Conservation (phyloP, 2,113 vertebrate genomes). For the Platichthys stellatus region DNA sequence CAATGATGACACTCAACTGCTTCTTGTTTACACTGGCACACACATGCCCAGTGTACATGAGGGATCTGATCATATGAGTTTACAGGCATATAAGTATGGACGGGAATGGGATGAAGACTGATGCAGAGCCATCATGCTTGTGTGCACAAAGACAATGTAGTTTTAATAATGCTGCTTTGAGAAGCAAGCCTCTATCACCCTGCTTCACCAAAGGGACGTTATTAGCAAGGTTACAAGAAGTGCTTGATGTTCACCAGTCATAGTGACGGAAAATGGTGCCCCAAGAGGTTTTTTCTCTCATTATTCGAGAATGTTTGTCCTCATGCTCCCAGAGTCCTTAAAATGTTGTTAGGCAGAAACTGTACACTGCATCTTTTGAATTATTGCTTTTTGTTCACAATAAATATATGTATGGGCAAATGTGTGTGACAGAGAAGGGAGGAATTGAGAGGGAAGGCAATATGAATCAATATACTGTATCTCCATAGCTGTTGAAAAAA, state of each 20-base stretch:
- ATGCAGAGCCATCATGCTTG: background rate
- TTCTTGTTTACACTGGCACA: too few species aligned
- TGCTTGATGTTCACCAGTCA: background rate
- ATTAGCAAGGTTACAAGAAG: background rate
- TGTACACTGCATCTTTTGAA: too few species aligned
- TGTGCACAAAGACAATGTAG: background rate
- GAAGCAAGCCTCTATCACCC: background rate
- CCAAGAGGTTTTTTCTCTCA: too few species aligned
- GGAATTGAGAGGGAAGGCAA: constrained; percentile 3
- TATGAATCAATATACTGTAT: background rate
- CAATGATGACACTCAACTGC: too few species aligned
- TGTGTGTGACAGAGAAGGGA: background rate
- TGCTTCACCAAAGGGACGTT: background rate
- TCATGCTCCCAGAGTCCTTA: background rate
- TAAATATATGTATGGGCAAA: too few species aligned
- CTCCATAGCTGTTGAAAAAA: constrained; percentile 1
- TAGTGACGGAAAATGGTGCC: too few species aligned
- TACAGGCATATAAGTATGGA: too few species aligned
- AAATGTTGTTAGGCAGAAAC: background rate
- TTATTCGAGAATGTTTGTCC: too few species aligned
- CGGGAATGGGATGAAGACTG: too few species aligned
- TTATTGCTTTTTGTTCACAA: too few species aligned
- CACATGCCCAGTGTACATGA: too few species aligned
- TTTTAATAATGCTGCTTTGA: background rate
- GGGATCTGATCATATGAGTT: too few species aligned